Conservation (phyloP, 2,797 vertebrate species). For the Lerista edwardsae region DNA sequence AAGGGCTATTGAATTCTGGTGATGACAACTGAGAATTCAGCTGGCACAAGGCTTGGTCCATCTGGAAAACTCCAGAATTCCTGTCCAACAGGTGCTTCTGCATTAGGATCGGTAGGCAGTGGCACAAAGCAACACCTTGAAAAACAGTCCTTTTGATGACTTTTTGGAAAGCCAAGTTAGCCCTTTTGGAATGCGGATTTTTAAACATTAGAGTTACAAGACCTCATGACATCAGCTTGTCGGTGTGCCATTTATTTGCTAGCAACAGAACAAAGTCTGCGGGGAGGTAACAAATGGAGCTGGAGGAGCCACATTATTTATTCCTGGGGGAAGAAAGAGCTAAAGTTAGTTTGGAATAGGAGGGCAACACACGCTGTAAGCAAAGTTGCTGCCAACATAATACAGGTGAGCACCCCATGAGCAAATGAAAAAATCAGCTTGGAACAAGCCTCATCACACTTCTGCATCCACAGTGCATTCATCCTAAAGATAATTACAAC, state of each 20-base stretch:
- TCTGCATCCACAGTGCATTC: conserved; percentile 57
- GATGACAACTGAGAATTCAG: conserved; percentile 48
- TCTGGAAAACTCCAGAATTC: neutral
- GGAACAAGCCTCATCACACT: conserved; percentile 42
- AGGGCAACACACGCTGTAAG: conserved; percentile 42
- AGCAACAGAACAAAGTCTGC: conserved; percentile 29
- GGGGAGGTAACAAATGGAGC: conserved; percentile 12
- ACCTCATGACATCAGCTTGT: conserved; percentile 40
- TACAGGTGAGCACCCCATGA: conserved; percentile 70
- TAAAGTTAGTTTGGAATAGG: conserved; percentile 58
- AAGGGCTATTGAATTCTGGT: conserved; percentile 58
- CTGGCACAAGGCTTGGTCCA: conserved; percentile 39
- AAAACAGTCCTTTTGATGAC: neutral
- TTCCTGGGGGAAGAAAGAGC: conserved; percentile 47
- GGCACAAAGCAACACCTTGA: neutral
- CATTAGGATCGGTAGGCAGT: neutral
- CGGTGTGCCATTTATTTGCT: conserved; percentile 59
- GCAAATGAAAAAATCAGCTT: conserved; percentile 64
- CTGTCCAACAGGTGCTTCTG: neutral
- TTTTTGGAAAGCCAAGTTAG: neutral
- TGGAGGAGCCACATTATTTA: conserved; percentile 8
- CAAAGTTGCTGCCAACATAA: conserved; percentile 19
- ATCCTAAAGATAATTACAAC: conserved; percentile 32
- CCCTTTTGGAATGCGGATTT: neutral
- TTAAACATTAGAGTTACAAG: conserved; percentile 42